Evolutionary conservation across 2,888 invertebrate genomes (phyloP), one percentile per base, ranked within the genome.

Genomic region (Lasius fuliginosus): DNA sequence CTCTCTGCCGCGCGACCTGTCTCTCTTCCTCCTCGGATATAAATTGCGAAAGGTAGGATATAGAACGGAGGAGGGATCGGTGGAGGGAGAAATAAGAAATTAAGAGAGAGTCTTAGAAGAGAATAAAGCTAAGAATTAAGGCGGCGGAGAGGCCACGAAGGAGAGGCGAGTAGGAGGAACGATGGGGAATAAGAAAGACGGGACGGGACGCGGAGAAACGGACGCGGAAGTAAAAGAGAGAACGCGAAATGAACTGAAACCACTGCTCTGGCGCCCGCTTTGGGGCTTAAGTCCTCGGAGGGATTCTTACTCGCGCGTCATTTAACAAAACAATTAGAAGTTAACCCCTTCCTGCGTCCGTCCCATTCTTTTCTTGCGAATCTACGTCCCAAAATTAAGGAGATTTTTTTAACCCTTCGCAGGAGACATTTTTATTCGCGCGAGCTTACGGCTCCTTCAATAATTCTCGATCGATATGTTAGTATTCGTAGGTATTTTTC

Each of bases 251-350:
- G 91, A 92, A 92, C 92, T 89, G 92, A 93, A 93, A 93, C 91
- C 92, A 86, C 89, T 76, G 88, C 85, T 53, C n/a, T 83, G 90
- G 89, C 88, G 89, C 89, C 90, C 92, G 92, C 93, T 91, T 90
- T 91, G 93, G 93, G 92, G 94, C 94, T 94, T 94, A 94, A 94
- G 94, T 94, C 94, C 93, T 93, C 89, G 92, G 91, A 88, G 90
- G 94, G 94, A 95, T 95, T 95, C 94, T 95, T 95, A 95, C 95
- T 95, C 93, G 94, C 95, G 95, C 94, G 94, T 95, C 95, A 95
- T 95, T 95, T 94, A 95, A 95, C 95, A 95, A 95, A 95, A 95
- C 95, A 95, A 95, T 95, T 95, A 95, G 94, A 94, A 93, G 94
- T 94, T 95, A 95, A 95, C 95, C 94, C 95, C 94, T 94, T 94